Conservation (phyloP, 2,797 vertebrate species). For the Echiichthys vipera region DNA sequence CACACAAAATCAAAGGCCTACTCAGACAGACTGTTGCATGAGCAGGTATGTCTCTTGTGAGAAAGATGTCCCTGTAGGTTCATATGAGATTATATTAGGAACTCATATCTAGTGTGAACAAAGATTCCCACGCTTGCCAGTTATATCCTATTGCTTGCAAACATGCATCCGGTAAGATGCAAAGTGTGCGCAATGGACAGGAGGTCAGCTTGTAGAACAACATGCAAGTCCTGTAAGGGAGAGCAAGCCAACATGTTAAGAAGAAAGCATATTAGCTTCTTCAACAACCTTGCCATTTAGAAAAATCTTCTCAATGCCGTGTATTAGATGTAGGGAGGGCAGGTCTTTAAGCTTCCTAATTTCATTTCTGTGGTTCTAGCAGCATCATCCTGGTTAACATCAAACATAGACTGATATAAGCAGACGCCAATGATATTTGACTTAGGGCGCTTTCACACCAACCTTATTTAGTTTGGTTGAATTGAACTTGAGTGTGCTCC, state of each 20-base stretch:
- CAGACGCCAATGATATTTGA: background rate
- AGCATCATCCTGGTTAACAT: background rate
- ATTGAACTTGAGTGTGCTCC: no score
- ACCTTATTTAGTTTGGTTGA: no score
- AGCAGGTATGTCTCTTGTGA: conserved; percentile 38
- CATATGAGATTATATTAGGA: conserved; percentile 38
- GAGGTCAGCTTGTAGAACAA: conserved; percentile 1
- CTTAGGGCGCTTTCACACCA: no score
- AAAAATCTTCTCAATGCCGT: background rate
- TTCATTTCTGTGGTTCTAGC: background rate
- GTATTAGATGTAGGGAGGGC: background rate
- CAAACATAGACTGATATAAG: background rate
- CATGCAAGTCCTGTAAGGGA: background rate
- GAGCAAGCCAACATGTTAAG: background rate
- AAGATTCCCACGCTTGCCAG: conserved; percentile 36
- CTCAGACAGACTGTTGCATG: conserved; percentile 8
- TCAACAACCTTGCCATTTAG: background rate
- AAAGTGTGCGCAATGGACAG: background rate
- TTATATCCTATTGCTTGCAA: conserved; percentile 16
- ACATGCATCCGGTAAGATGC: conserved; percentile 4
- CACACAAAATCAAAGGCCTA: background rate
- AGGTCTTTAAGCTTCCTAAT: background rate
- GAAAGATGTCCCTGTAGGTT: conserved; percentile 29
- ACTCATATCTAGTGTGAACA: conserved; percentile 2
- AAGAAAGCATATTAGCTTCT: background rate